Evolutionary conservation across 2,113 vertebrate species (phyloP), one percentile per base, ranked within the genome.

Genomic region (Chamaea fasciata): DNA sequence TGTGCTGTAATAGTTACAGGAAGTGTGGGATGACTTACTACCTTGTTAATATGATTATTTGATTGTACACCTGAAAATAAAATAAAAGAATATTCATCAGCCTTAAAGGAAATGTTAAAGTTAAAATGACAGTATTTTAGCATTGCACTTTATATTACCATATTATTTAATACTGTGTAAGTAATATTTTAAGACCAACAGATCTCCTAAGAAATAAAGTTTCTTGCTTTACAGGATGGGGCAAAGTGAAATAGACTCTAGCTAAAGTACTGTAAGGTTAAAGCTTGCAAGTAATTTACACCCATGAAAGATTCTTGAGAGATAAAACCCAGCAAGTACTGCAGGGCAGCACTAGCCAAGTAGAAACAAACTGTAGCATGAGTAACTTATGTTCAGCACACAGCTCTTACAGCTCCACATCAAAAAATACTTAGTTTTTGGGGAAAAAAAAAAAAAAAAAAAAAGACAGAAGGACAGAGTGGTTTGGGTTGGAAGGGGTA

Each of bases 1-100:
- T 99, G 99, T 74, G 99, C 99, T 74, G 98, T 99, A 98, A 99
- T 98, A 90, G 99, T 99, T 97, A 99, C 98, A 59, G 99, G 99
- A 97, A 99, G 98, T n/a, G 99, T 99, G 78, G 99, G 99, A 96
- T 99, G 99, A 97, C 99, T 99, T 95, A 99, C 99, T 96, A 99
- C 98, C 96, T 98, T 99, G 92, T 99, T 99, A 97, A 99, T 99
- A 71, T 99, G 99, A 97, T 98, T 98, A 88, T 68, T 98, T 67
- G 98, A 98, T 37, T 98, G 98, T 90, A 98, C 95, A 87, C 98
- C 99, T 99, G 95, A 81, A 96, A 94, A 94, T 11, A 70, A 57
- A 93, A 85, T 7, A 64, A 64, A 82, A 70, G 22, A 81, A 62
- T 28, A 59, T 50, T 70, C 3, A 93, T 24, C 20, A 50, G 28